Percentiles rank a stretch among this genome's conserved stretches.
These are phyloP conservation scores for Sphaeramia orbicularis DNA, from an alignment of 2,797 vertebrate species.

Conservation along the genomic window DNA sequence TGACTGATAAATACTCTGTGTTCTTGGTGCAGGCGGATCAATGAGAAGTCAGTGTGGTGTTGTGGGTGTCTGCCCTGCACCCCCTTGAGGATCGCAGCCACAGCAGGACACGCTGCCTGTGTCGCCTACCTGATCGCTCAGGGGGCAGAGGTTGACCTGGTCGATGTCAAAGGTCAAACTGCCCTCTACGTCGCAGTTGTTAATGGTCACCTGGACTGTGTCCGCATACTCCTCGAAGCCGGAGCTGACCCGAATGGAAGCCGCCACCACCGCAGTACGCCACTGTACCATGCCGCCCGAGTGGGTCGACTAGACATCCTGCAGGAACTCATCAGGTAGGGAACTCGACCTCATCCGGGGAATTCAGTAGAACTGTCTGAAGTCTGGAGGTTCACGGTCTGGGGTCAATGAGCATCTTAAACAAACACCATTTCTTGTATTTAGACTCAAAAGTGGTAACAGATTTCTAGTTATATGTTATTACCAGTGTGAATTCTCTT, in stretches of 20 bases:
- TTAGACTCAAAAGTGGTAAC: no score
- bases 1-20: no score
- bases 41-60: conserved; percentile 96
- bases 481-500: no score
- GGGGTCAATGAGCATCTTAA: no score
- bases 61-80: conserved; percentile 95
- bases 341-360: conserved; percentile 94
- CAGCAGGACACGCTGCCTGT: conserved; percentile 90
- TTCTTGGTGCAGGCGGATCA: conserved; percentile 86
- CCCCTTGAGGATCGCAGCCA: conserved; percentile 92
- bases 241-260: conserved; percentile 95
- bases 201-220: conserved; percentile 93
- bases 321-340: conserved; percentile 92
- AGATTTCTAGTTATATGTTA: no score
- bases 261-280: conserved; percentile 94
- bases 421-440: no score
- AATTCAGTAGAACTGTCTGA: conserved; percentile 37
- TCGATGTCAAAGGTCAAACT: conserved; percentile 96
- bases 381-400: no score
- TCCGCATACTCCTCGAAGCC: conserved; percentile 91
- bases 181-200: conserved; percentile 94
- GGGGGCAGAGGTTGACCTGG: conserved; percentile 93
- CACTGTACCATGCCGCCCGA: conserved; percentile 90
- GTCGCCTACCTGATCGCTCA: conserved; percentile 90
- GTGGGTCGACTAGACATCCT: conserved; percentile 92